These are phyloP conservation scores for Montipora capitata DNA, from an alignment of 92 coral and sea anemone genomes.

Conservation along the genomic window DNA sequence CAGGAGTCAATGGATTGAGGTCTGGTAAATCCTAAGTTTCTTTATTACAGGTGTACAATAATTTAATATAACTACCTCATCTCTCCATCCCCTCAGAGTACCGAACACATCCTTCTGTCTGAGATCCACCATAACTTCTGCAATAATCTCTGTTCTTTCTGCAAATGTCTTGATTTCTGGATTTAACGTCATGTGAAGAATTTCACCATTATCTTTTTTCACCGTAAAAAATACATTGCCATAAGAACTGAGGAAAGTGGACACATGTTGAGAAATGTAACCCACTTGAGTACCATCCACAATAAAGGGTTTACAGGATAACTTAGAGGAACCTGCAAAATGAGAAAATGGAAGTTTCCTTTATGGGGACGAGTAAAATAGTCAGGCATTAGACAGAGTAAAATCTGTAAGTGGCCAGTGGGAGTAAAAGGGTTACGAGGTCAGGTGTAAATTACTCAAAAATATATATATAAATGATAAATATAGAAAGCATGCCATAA, in stretches of 20 bases:
- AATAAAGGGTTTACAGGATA: conserved; percentile 79
- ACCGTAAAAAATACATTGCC: conserved; percentile 77
- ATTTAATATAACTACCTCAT: conserved; percentile 76
- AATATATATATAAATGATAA: too few relatives aligned
- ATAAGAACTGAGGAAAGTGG: conserved; percentile 68
- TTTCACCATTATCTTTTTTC: conserved; percentile 44
- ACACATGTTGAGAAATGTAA: conserved; percentile 78
- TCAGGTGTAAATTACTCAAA: too few relatives aligned
- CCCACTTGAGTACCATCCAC: conserved; percentile 91
- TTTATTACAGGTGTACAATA: too few relatives aligned
- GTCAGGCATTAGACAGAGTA: too few relatives aligned
- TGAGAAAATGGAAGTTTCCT: too few relatives aligned
- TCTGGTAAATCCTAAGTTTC: background rate
- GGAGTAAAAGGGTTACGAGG: too few relatives aligned
- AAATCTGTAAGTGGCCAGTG: too few relatives aligned
- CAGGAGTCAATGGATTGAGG: background rate
- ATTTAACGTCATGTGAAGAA: conserved; percentile 72
- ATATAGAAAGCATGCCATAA: too few relatives aligned
- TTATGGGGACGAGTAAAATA: too few relatives aligned
- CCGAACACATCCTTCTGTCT: conserved; percentile 76
- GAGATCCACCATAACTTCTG: conserved; percentile 86
- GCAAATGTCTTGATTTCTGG: conserved; percentile 78
- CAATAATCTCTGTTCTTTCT: conserved; percentile 82
- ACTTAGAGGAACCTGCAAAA: conserved; percentile 83
- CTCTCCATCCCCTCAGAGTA: conserved; percentile 94